Evolutionary conservation across 2,888 invertebrate genomes (phyloP).

Genomic region (Dione vanillae): DNA sequence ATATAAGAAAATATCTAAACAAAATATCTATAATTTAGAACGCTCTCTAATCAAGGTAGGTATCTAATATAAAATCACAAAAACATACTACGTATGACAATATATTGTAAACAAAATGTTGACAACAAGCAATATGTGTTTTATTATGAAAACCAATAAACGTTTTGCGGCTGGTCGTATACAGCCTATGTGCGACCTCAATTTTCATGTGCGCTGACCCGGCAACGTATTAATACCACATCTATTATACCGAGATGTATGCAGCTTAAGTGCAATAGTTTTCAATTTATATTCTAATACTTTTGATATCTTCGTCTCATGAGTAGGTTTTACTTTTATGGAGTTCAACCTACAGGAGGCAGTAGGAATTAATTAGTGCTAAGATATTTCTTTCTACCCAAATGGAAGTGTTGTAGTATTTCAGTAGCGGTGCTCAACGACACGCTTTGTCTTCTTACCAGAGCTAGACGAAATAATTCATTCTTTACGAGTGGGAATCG

Average conservation of each 20-base stretch:
- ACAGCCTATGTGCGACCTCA: conserved; percentile 58
- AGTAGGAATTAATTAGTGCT: too few species aligned
- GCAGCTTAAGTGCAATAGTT: conserved; percentile 12
- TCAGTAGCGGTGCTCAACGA: too few species aligned
- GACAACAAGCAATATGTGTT: neutral
- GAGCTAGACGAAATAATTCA: too few species aligned
- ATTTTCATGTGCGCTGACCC: conserved; percentile 70
- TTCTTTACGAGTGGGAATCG: too few species aligned
- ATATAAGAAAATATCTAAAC: neutral
- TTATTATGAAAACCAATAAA: conserved; percentile 30
- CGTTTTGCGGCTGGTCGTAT: conserved; percentile 25
- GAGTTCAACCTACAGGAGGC: too few species aligned
- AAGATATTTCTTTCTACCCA: too few species aligned
- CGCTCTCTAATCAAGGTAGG: neutral
- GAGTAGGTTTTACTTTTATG: neutral
- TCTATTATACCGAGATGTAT: conserved; percentile 27
- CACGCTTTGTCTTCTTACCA: too few species aligned
- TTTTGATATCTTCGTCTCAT: neutral
- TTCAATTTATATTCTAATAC: conserved; percentile 19
- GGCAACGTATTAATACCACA: conserved; percentile 44
- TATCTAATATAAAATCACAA: neutral
- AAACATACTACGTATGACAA: neutral
- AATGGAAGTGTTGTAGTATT: too few species aligned
- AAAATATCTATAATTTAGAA: neutral
- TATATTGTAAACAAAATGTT: neutral